These are phyloP conservation scores for Augiades crinisus DNA, from an alignment of 2,888 invertebrate species.

Conservation along the genomic window DNA sequence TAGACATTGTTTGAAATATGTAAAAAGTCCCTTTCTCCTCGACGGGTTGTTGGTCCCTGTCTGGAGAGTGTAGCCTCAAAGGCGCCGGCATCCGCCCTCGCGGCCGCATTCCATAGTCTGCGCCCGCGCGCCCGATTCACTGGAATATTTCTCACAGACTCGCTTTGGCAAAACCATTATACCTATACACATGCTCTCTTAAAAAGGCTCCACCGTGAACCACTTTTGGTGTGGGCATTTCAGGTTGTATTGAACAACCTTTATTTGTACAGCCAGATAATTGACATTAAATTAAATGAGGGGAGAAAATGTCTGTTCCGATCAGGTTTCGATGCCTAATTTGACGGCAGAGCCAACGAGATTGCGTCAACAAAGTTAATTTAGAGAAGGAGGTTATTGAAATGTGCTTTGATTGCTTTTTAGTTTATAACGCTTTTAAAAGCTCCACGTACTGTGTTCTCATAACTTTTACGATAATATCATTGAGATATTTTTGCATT, in stretches of 20 bases:
- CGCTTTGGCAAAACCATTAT: constrained; percentile 74
- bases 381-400: constrained; percentile 5
- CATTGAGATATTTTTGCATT: too few relatives aligned
- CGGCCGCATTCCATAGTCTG: constrained; percentile 70
- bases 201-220: constrained; percentile 43
- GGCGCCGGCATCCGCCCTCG: constrained; percentile 76
- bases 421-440: neutral
- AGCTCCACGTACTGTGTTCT: neutral
- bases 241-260: constrained; percentile 39
- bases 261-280: constrained; percentile 40
- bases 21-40: constrained; percentile 63
- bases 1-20: constrained; percentile 34
- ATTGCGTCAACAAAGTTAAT: constrained; percentile 4
- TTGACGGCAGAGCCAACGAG: constrained; percentile 14
- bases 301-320: constrained; percentile 30
- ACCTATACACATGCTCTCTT: constrained; percentile 43
- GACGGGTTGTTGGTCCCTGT: constrained; percentile 67
- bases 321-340: constrained; percentile 32
- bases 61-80: constrained; percentile 70
- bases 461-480: too few relatives aligned
- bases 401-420: constrained; percentile 1
- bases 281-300: constrained; percentile 41
- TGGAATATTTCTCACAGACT: constrained; percentile 79
- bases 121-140: constrained; percentile 64
- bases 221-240: constrained; percentile 44